phyloP scores from a whole-genome alignment of 1,140 invertebrate species.

The Drosophila suzukii region DNA sequence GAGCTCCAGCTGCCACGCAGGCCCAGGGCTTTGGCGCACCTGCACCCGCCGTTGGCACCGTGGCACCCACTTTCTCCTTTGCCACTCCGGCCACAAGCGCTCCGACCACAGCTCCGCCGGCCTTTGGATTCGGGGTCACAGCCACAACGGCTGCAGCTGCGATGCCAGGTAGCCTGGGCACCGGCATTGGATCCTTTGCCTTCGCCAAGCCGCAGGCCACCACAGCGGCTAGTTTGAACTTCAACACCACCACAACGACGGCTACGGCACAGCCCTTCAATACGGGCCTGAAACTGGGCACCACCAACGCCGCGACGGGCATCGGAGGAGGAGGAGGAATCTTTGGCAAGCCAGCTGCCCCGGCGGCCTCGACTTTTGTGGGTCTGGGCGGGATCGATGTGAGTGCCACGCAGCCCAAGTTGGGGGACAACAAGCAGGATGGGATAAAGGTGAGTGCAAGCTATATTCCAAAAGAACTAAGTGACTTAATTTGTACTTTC shows the following conservation, averaged over 20 bases:
- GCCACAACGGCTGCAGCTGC: constrained; percentile 53
- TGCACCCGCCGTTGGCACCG: constrained; percentile 53
- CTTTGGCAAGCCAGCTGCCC: constrained; percentile 76
- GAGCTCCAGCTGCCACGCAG: constrained; percentile 13
- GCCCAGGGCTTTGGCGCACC: constrained; percentile 24
- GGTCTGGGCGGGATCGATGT: constrained; percentile 89
- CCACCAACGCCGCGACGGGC: constrained; percentile 10
- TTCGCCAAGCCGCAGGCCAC: constrained; percentile 70
- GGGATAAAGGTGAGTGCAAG: constrained; percentile 83
- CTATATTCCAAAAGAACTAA: fast-evolving
- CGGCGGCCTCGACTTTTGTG: constrained; percentile 71
- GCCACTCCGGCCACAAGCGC: constrained; percentile 59
- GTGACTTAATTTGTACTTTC: not conserved
- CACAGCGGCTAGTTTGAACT: constrained; percentile 70
- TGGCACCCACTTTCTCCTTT: constrained; percentile 62
- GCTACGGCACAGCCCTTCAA: constrained; percentile 60
- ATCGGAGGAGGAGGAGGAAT: constrained; percentile 60
- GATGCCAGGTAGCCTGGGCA: constrained; percentile 32
- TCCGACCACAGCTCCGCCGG: constrained; percentile 37
- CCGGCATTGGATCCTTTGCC: constrained; percentile 53
- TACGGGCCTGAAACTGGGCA: constrained; percentile 50
- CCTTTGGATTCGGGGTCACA: constrained; percentile 56
- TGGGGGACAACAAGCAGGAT: constrained; percentile 86
- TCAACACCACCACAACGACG: constrained; percentile 72
- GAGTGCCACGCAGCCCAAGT: constrained; percentile 86